These are phyloP conservation scores for Xerus inauris DNA, from an alignment of 2,113 vertebrate genomes.

Conservation along the genomic window DNA sequence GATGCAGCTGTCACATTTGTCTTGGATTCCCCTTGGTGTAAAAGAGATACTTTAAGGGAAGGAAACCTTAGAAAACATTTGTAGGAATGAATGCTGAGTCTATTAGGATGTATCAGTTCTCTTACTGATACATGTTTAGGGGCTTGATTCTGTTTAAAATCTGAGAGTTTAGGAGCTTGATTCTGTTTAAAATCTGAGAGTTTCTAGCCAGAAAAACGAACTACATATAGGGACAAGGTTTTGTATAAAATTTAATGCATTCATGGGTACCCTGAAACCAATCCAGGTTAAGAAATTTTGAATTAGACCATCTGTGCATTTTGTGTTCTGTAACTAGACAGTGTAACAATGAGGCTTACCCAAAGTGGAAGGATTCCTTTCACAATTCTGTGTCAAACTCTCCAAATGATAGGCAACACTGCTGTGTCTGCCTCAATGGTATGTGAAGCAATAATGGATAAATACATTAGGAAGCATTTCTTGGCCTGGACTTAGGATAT, in stretches of 20 bases:
- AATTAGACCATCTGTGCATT: background rate
- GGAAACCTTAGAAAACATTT: background rate
- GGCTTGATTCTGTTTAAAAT: background rate
- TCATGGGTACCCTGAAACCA: background rate
- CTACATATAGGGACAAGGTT: background rate
- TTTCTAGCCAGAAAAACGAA: constrained; percentile 16
- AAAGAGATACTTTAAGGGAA: background rate
- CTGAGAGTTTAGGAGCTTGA: background rate
- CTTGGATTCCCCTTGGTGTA: background rate
- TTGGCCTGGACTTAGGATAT: background rate
- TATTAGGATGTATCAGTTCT: background rate
- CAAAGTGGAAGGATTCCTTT: background rate
- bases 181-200: background rate
- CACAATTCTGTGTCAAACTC: background rate
- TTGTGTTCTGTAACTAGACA: background rate
- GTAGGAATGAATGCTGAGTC: background rate
- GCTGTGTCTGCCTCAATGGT: background rate
- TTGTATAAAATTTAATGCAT: background rate
- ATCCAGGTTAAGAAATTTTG: background rate
- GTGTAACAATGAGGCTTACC: background rate
- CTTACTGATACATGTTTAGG: background rate
- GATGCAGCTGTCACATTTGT: background rate
- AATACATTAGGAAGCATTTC: background rate
- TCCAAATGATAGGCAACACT: background rate
- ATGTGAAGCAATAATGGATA: background rate